phyloP scores from a whole-genome alignment of 2,888 invertebrate species.

The Nezara viridula region DNA sequence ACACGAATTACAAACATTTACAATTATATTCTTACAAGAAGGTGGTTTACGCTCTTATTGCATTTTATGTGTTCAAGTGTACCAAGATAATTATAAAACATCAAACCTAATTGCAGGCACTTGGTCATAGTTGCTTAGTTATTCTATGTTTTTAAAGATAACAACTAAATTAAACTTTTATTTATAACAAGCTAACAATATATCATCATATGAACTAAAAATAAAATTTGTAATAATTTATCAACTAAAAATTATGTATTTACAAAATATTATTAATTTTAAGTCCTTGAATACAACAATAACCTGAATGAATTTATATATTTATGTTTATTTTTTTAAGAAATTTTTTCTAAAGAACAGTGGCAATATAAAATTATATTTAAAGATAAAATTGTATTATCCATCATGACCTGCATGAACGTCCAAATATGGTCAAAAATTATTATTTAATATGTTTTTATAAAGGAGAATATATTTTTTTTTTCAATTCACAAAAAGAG shows the following conservation, averaged over 20 bases:
- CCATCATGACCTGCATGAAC: not conserved
- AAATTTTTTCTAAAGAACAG: not conserved
- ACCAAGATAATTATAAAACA: not conserved
- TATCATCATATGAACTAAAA: not conserved
- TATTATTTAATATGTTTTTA: not conserved
- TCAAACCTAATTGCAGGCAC: not conserved
- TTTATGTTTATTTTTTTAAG: not conserved
- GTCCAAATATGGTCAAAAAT: not conserved
- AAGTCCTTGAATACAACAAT: not conserved
- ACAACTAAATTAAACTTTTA: constrained; percentile 10
- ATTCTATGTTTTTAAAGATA: not conserved
- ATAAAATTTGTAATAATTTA: constrained; percentile 40
- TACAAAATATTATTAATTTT: not conserved
- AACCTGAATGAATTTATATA: not conserved
- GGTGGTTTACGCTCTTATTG: not conserved
- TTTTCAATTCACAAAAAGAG: not conserved
- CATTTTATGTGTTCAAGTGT: not conserved
- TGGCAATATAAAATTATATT: not conserved
- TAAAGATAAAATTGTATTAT: not conserved
- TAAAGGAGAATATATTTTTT: not conserved
- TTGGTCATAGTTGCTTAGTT: not conserved
- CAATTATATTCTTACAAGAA: not conserved
- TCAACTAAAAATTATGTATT: not conserved
- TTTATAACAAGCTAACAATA: constrained; percentile 13
- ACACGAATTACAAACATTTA: constrained; percentile 26